Conservation (phyloP, 2,888 invertebrate genomes). For the Tinea semifulvella region DNA sequence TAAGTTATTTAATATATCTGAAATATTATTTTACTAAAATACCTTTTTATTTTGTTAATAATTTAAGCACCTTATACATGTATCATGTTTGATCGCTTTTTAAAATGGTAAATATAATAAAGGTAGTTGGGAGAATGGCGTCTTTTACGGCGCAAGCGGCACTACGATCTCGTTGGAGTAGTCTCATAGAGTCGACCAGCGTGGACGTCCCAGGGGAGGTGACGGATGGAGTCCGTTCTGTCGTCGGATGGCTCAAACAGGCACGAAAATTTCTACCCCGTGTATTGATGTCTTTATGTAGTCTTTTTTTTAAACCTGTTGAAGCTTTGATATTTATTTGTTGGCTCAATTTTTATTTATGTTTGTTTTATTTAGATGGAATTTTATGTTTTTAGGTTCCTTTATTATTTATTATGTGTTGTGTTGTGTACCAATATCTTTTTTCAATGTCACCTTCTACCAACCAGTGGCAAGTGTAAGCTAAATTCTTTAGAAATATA, state of each 20-base stretch:
- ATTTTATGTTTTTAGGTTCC: background rate
- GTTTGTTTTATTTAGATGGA: background rate
- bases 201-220: slow-evolving; percentile 73
- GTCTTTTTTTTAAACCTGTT: background rate
- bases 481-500: too few species aligned
- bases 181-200: slow-evolving; percentile 74
- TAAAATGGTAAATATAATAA: slow-evolving; percentile 43
- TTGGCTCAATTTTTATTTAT: too few species aligned
- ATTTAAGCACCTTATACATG: too few species aligned
- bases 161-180: slow-evolving; percentile 76
- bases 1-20: too few species aligned
- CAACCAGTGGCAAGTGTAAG: too few species aligned
- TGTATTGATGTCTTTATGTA: background rate
- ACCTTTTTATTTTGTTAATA: too few species aligned
- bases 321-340: background rate
- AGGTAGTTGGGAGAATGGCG: slow-evolving; percentile 62
- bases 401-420: too few species aligned
- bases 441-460: too few species aligned
- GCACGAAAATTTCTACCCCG: slow-evolving; percentile 34
- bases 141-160: slow-evolving; percentile 77
- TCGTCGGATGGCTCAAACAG: slow-evolving; percentile 87
- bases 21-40: too few species aligned
- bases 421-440: too few species aligned
- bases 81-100: too few species aligned
- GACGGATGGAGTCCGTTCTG: slow-evolving; percentile 77